Base-by-base conservation (phyloP, 2,113 vertebrate genomes). In the Electrona antarctica region DNA sequence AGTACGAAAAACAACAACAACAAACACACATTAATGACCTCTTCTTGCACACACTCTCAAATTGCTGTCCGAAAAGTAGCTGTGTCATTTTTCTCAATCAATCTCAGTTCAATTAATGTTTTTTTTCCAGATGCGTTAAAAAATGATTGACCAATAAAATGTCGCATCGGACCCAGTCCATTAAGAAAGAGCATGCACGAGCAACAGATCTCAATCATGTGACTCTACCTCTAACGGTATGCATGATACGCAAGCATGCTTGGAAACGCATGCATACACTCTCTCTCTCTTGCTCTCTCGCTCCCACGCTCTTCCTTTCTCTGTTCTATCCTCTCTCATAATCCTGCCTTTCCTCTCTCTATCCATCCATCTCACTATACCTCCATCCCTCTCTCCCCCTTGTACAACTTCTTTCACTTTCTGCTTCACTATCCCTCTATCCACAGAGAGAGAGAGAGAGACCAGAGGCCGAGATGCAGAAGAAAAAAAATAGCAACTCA, bases 221-320 rank as follows among this genome's bases (percentile, higher is more conserved):
- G 21, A 21, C 21, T 21, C 33, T 41, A 41, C 33, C 5, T 41
- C 33, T 41, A 41, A 21, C 1, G 21, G 21, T 21, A 21, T 21
- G 21, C 21, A 21, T 21, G 21, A 21, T 21, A 21, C 21, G 21
- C 21, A 21, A 21, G 21, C 21, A 21, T 21, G 21, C 21, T 21
- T 21, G 21, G 21, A 21, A 21, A 21, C 21, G 21, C 21, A 21
- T 21, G 21, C 21, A 21, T 2, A 21, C 21, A 21, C 21, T 21
- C 21, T 21, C 2, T 86, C 76, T 64, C 83, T 56, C 21, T 21
- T 21, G 21, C 21, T 64, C 83, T 56, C 21, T 21, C 2, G 21
- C 21, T 78, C 67, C 60, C 74, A 80, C 62, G 60, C 79, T 85
- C 74, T n/a, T n/a, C n/a, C n/a, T n/a, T n/a, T n/a, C n/a, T n/a